Evolutionary conservation across 2,888 invertebrate genomes (phyloP), one percentile per base, ranked within the genome.

Genomic region (Bugula neritina): DNA sequence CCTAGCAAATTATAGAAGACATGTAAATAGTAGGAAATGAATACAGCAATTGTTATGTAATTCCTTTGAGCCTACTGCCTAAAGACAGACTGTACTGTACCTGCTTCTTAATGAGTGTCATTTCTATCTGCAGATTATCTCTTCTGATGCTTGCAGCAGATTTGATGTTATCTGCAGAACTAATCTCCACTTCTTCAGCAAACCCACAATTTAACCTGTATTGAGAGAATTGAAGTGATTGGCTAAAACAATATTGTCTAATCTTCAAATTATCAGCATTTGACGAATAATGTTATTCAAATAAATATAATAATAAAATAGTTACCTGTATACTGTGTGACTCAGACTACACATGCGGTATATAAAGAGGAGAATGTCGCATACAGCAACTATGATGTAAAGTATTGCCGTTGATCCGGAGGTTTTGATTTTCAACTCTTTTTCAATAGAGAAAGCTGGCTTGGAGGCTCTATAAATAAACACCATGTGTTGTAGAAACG

Each of bases 261-360:
- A n/a, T n/a, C n/a, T n/a, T n/a, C n/a, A n/a, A n/a, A n/a, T n/a
- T n/a, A n/a, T n/a, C n/a, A n/a, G n/a, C n/a, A n/a, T n/a, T n/a
- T n/a, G n/a, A n/a, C n/a, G n/a, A n/a, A n/a, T n/a, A n/a, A n/a
- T n/a, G n/a, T n/a, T n/a, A n/a, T n/a, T n/a, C n/a, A n/a, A n/a
- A n/a, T n/a, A n/a, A n/a, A n/a, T n/a, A n/a, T n/a, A n/a, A n/a
- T n/a, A n/a, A n/a, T n/a, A n/a, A n/a, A n/a, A n/a, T n/a, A n/a
- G n/a, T n/a, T 34, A 63, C 63, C 63, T 63, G 34, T 63, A 63
- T 27, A 63, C 63, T 3, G 63, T 63, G 34, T 63, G 29, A 27
- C 25, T 63, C 5, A 63, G 63, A 31, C 63, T 31, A 34, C 63
- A 63, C 17, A 63, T 63, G 3, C 63, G 27, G 34, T 63, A 63